phyloP scores from a whole-genome alignment of 2,888 invertebrate species.

The Dolomedes plantarius region DNA sequence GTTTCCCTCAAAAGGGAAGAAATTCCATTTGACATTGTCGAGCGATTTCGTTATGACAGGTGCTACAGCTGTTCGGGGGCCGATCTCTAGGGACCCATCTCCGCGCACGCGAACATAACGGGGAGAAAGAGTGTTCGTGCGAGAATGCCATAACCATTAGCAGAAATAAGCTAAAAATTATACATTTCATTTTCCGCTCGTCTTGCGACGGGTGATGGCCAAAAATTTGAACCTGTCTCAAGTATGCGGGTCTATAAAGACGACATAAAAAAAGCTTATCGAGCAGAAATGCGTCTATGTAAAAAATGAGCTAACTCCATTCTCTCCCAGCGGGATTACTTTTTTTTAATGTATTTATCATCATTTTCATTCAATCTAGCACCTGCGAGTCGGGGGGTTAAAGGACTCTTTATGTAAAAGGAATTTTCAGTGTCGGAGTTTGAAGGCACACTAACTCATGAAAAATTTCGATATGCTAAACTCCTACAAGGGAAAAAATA shows the following conservation, averaged over 20 bases:
- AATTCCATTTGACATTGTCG: slow-evolving; percentile 37
- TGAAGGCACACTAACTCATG: too few relatives aligned
- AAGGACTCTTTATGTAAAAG: not conserved
- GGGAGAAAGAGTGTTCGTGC: slow-evolving; percentile 41
- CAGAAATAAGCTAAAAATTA: slow-evolving; percentile 43
- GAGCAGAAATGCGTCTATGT: not conserved
- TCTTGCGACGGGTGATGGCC: not conserved
- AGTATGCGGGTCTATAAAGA: not conserved
- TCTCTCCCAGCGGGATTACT: not conserved
- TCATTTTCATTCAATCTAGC: slow-evolving; percentile 4
- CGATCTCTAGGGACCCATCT: not conserved
- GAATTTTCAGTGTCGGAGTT: too few relatives aligned
- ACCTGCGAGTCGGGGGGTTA: not conserved
- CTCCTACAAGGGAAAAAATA: too few relatives aligned
- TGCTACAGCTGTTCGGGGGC: slow-evolving; percentile 11
- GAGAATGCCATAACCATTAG: slow-evolving; percentile 45
- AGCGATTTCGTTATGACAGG: slow-evolving; percentile 29
- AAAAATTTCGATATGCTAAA: too few relatives aligned
- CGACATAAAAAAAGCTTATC: not conserved
- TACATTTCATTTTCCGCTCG: slow-evolving; percentile 24
- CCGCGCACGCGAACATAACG: slow-evolving; percentile 50
- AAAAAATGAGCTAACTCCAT: not conserved
- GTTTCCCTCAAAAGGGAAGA: not conserved
- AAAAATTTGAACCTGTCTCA: not conserved
- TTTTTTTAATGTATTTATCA: not conserved